phyloP scores from a whole-genome alignment of 35 echinoderm and acorn worm genomes.

The Lytechinus variegatus region DNA sequence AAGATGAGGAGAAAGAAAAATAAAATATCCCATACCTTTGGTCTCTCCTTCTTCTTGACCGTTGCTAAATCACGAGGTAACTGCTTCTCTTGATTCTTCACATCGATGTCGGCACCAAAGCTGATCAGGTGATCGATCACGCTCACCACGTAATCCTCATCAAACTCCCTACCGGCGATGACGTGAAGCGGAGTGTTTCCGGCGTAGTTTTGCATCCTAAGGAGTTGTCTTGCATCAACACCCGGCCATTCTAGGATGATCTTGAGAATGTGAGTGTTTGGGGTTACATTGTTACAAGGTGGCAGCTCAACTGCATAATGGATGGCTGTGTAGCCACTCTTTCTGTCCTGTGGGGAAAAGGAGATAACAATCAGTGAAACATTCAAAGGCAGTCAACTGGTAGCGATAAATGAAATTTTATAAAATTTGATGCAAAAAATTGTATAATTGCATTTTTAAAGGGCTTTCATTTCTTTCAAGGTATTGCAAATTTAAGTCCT shows the following conservation, averaged over 20 bases:
- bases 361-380: too few species aligned
- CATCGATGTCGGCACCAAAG: background rate
- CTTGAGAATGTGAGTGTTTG: conserved; percentile 24
- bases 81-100: conserved; percentile 21
- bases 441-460: too few species aligned
- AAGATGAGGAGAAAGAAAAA: background rate
- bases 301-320: conserved; percentile 61
- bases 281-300: background rate
- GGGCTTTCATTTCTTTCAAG: too few species aligned
- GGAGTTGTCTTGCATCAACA: conserved; percentile 47
- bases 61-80: background rate
- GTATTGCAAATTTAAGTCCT: too few species aligned
- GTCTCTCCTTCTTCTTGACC: background rate
- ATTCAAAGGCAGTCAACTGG: too few species aligned
- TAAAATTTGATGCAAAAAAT: too few species aligned
- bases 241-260: conserved; percentile 22
- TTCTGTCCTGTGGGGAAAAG: conserved; percentile 52
- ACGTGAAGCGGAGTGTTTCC: conserved; percentile 75
- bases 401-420: too few species aligned
- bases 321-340: conserved; percentile 64
- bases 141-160: background rate
- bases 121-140: conserved; percentile 22
- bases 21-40: background rate
- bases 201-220: conserved; percentile 51
- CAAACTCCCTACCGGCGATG: conserved; percentile 47